Base-by-base conservation (phyloP, 2,888 invertebrate species). In the Eurytoma adleriae region DNA sequence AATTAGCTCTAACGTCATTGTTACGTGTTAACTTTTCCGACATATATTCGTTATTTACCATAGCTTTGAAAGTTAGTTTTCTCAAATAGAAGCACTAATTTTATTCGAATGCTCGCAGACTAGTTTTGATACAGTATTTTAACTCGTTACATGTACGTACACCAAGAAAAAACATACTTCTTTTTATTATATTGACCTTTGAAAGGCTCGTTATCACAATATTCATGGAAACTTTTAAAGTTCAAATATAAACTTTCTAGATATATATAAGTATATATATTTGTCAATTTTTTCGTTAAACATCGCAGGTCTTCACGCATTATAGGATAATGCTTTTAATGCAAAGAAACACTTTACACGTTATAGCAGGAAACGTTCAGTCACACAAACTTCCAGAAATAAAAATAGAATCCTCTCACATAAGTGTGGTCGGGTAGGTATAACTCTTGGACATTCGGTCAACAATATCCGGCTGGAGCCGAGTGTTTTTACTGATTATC, bases 41-140 rank as follows among this genome's bases (percentile, higher is more conserved):
- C 30, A 16, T 54, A n/a, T n/a, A 18, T 18, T 64, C 2, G 16
- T 52, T 52, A 40, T 18, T 40, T 40, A 48, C 10, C 10, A 64
- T 10, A 62, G 40, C 40, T 40, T 7, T 40, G 40, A 40, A 40
- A 40, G 40, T 40, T 40, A 40, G 40, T 40, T 64, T 30, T 64
- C 48, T 10, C 40, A n/a, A 40, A n/a, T 40, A 59, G 40, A 40
- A 40, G 10, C 40, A 40, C 40, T 40, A 40, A 40, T 40, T 40
- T 40, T 40, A 61, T 61, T 68, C 14, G n/a, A 69, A 62, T 76
- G n/a, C 27, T 70, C n/a, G 7, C 70, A 24, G 70, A 77, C 70
- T 64, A 77, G 77, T 56, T 62, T 40, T 69, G 70, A 50, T 77
- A 77, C 64, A 50, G 40, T 18, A 57, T 70, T 56, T 76, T 14